phyloP scores from a whole-genome alignment of 2,113 vertebrate species.

The Nannospalax galili region DNA sequence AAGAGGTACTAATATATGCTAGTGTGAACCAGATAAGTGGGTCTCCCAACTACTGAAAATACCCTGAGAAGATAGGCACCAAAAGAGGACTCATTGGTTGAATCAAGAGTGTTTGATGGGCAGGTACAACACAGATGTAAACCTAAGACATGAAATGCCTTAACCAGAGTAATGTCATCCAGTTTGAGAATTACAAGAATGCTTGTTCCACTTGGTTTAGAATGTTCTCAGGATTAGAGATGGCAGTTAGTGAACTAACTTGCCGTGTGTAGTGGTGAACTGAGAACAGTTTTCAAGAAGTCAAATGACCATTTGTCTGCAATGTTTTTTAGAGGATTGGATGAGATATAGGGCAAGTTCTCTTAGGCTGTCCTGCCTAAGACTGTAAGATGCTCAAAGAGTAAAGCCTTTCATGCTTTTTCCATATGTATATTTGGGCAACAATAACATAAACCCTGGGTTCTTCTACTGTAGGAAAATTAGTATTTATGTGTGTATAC shows the following conservation, averaged over 20 bases:
- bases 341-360: background rate
- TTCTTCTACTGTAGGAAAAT: slow-evolving; percentile 3
- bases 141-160: background rate
- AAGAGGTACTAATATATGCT: background rate
- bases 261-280: background rate
- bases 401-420: background rate
- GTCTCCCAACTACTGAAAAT: background rate
- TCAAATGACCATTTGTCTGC: background rate
- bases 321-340: background rate
- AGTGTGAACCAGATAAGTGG: background rate
- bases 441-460: background rate
- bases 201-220: background rate
- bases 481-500: background rate
- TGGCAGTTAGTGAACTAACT: background rate
- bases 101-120: background rate
- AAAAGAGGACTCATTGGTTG: background rate
- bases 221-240: slow-evolving; percentile 14
- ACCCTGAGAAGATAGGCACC: background rate
- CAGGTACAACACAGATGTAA: background rate
- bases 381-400: background rate
- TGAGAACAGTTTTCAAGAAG: background rate
- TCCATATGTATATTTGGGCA: background rate
- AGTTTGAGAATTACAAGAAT: background rate
- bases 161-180: background rate
- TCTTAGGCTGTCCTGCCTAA: background rate